These are phyloP conservation scores for Chydorus sphaericus DNA, from an alignment of 2,888 invertebrate genomes.

Conservation along the genomic window DNA sequence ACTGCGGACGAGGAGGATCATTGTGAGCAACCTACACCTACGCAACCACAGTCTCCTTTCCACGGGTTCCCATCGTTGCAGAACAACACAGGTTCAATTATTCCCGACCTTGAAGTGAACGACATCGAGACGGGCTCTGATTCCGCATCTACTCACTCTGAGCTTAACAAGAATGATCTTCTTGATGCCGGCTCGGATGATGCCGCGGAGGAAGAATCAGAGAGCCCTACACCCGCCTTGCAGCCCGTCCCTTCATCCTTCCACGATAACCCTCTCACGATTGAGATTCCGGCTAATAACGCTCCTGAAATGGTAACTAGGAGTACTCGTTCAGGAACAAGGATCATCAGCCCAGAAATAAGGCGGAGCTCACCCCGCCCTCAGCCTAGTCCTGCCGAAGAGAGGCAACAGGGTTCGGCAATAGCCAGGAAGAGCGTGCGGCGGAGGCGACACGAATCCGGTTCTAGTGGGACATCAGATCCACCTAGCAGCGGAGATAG, in stretches of 20 bases:
- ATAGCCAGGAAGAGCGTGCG: conserved; percentile 30
- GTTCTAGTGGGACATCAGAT: conserved; percentile 49
- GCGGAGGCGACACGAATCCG: conserved; percentile 63
- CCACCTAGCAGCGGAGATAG: conserved; percentile 38
- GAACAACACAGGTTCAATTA: not conserved
- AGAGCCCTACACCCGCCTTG: not conserved
- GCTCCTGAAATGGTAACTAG: conserved; percentile 19
- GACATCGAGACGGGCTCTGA: not conserved
- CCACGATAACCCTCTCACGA: conserved; percentile 26
- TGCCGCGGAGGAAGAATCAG: not conserved
- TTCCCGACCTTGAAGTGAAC: not conserved
- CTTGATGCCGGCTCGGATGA: not conserved
- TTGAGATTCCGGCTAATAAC: conserved; percentile 59
- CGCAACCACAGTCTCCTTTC: conserved; percentile 5
- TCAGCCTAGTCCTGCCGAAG: conserved; percentile 9
- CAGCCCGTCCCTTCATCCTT: conserved; percentile 1
- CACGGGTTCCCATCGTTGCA: conserved; percentile 10
- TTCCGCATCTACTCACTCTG: not conserved
- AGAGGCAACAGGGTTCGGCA: not conserved
- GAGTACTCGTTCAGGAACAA: conserved; percentile 28
- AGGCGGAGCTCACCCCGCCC: conserved; percentile 13
- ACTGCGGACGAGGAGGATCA: not conserved
- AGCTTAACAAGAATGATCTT: not conserved
- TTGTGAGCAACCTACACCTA: not conserved
- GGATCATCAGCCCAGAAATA: conserved; percentile 25